phyloP scores from a whole-genome alignment of 2,113 vertebrate species.

The Ibidorhyncha struthersii region DNA sequence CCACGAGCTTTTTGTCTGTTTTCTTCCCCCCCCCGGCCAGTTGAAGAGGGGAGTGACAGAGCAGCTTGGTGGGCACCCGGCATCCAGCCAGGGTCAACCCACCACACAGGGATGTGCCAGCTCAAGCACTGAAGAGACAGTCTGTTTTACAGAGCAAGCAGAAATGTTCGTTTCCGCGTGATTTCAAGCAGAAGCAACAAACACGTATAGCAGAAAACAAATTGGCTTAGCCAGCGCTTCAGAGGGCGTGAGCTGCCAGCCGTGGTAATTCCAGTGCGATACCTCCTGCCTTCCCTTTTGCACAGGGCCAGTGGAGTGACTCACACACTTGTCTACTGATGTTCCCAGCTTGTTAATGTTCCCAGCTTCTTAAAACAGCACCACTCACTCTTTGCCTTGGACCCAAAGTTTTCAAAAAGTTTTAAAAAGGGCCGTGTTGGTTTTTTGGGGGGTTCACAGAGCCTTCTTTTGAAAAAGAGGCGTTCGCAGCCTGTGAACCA shows the following conservation, averaged over 20 bases:
- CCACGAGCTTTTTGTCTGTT: accelerated
- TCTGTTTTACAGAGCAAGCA: background rate
- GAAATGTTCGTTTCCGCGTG: accelerated
- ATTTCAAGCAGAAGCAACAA: background rate
- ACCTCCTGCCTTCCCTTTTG: background rate
- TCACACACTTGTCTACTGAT: accelerated
- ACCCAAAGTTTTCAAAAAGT: background rate
- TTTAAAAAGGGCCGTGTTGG: background rate
- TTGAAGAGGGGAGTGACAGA: accelerated
- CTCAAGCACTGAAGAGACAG: background rate
- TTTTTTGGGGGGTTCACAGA: background rate
- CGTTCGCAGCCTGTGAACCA: accelerated
- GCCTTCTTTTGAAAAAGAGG: background rate
- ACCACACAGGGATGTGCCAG: background rate
- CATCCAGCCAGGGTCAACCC: background rate
- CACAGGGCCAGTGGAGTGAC: background rate
- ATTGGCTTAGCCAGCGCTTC: background rate
- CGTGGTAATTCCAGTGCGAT: background rate
- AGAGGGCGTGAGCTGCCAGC: background rate
- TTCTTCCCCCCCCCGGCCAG: background rate
- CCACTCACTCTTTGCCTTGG: background rate
- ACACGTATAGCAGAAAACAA: background rate
- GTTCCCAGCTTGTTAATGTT: background rate
- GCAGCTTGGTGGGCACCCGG: background rate
- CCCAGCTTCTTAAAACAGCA: background rate